phyloP scores from a whole-genome alignment of 2,888 invertebrate genomes.

The Agrochola lychnidis region DNA sequence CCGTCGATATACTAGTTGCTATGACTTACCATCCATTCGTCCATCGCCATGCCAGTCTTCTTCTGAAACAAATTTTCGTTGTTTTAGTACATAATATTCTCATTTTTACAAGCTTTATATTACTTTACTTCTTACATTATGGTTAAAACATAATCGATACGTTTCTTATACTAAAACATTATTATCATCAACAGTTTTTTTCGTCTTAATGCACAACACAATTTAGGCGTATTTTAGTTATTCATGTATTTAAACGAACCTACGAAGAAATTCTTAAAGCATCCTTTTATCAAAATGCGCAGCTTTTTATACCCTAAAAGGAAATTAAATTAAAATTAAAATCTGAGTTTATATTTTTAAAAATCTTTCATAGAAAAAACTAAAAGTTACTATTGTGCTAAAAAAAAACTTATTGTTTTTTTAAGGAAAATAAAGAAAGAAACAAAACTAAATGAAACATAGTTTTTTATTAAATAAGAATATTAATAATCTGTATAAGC shows the following conservation, averaged over 20 bases:
- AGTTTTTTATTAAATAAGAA: neutral
- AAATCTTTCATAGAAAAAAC: neutral
- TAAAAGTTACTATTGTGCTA: neutral
- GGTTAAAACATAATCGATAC: neutral
- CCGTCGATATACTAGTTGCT: constrained; percentile 21
- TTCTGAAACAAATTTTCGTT: constrained; percentile 87
- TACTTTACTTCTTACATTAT: neutral
- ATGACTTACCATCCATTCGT: constrained; percentile 84
- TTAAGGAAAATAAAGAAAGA: neutral
- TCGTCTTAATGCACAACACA: neutral
- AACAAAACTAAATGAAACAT: neutral
- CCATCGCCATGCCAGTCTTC: constrained; percentile 92
- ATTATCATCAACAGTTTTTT: neutral
- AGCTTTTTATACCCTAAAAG: neutral
- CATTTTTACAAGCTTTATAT: neutral
- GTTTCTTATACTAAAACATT: neutral
- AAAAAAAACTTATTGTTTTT: neutral
- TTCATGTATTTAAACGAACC: neutral
- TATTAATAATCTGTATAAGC: neutral
- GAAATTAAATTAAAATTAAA: neutral
- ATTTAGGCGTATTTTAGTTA: neutral
- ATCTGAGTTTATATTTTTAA: neutral
- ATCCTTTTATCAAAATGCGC: neutral
- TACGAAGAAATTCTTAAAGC: neutral
- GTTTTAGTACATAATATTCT: constrained; percentile 52